Evolutionary conservation across 2,113 vertebrate species (phyloP).

Genomic region (Ammodytes dubius): DNA sequence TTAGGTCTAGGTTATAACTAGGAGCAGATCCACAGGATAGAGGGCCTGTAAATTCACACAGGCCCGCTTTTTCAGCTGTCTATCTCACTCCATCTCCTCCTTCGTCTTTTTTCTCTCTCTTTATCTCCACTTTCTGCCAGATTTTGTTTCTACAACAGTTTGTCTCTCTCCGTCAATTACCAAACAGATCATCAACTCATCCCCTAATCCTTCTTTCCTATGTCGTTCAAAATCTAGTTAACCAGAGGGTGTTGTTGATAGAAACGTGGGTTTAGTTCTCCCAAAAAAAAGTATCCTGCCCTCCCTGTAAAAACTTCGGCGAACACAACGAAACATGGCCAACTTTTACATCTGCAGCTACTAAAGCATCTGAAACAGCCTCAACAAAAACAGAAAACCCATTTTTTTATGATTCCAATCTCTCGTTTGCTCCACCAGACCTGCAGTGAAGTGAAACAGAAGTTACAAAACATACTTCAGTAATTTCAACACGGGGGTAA

Average conservation of each 20-base stretch:
- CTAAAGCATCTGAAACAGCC: slow-evolving; percentile 40
- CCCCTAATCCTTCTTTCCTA: not conserved
- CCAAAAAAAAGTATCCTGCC: slow-evolving; percentile 19
- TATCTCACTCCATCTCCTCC: not conserved
- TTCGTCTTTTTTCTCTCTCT: not conserved
- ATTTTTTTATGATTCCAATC: slow-evolving; percentile 56
- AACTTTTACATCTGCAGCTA: slow-evolving; percentile 43
- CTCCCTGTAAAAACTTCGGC: slow-evolving; percentile 27
- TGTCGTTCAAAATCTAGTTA: slow-evolving; percentile 11
- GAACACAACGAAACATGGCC: slow-evolving; percentile 30
- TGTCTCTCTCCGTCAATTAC: slow-evolving; percentile 10
- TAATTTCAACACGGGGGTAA: slow-evolving; percentile 15
- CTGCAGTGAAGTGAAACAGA: slow-evolving; percentile 33
- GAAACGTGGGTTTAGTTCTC: not conserved
- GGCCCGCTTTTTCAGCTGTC: slow-evolving; percentile 13
- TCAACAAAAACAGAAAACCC: slow-evolving; percentile 37
- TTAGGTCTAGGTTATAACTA: slow-evolving; percentile 48
- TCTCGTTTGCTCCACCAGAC: slow-evolving; percentile 26
- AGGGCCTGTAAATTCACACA: slow-evolving; percentile 30
- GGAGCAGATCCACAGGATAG: slow-evolving; percentile 60
- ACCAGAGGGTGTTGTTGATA: not conserved
- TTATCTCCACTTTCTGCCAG: not conserved
- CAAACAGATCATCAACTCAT: not conserved
- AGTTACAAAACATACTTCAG: slow-evolving; percentile 18
- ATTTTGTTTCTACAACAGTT: slow-evolving; percentile 1